These are phyloP conservation scores for Silurus glanis DNA, from an alignment of 2,113 vertebrate genomes.

Conservation along the genomic window DNA sequence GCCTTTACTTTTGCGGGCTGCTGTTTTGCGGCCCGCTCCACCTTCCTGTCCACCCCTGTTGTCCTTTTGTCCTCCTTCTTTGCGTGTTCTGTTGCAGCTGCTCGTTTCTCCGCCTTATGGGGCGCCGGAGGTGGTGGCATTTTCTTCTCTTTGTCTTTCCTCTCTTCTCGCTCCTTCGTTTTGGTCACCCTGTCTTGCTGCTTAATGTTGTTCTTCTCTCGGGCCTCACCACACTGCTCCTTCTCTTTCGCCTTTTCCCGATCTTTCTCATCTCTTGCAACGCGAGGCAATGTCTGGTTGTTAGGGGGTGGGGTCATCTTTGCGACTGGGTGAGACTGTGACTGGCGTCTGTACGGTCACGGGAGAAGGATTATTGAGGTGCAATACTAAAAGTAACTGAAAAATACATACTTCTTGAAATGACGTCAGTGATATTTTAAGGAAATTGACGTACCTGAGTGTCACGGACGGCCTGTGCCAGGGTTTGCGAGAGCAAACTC, in stretches of 20 bases:
- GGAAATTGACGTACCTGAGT: conserved; percentile 72
- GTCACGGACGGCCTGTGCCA: conserved; percentile 83
- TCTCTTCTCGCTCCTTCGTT: conserved; percentile 62
- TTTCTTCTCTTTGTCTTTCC: conserved; percentile 63
- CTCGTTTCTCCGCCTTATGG: conserved; percentile 68
- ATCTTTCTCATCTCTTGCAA: conserved; percentile 67
- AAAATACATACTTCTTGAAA: background rate
- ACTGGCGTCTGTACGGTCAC: conserved; percentile 62
- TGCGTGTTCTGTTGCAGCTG: conserved; percentile 59
- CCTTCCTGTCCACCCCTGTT: conserved; percentile 63
- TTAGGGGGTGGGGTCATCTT: conserved; percentile 67
- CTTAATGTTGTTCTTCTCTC: conserved; percentile 66
- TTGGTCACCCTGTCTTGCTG: conserved; percentile 63
- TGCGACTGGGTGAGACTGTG: conserved; percentile 58
- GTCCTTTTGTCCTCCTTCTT: conserved; percentile 69
- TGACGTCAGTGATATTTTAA: background rate
- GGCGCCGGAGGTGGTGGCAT: conserved; percentile 51
- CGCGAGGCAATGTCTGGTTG: conserved; percentile 61
- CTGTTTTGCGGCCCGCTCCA: conserved; percentile 72
- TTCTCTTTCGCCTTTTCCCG: conserved; percentile 43
- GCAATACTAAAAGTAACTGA: background rate
- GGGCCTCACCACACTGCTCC: conserved; percentile 64
- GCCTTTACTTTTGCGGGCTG: conserved; percentile 81
- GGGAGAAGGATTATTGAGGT: background rate
- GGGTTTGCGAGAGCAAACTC: conserved; percentile 86